Evolutionary conservation across 2,797 vertebrate genomes (phyloP).

Genomic region (Knipowitschia caucasica): DNA sequence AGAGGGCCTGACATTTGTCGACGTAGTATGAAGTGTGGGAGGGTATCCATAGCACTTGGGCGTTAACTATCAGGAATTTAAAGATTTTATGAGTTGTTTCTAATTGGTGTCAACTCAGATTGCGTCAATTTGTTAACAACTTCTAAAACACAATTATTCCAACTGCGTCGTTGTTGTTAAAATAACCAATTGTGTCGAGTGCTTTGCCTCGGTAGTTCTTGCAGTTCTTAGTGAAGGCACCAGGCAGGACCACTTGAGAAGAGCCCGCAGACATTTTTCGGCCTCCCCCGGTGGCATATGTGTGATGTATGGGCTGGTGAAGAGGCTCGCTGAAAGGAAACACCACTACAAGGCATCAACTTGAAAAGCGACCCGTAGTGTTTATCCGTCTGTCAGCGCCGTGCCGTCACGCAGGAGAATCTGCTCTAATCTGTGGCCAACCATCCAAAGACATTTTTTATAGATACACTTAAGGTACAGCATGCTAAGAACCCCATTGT

Average conservation of each 20-base stretch:
- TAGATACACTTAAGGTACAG: too few species aligned
- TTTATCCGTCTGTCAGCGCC: conserved; percentile 72
- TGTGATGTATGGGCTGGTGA: conserved; percentile 59
- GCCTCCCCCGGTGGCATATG: background rate
- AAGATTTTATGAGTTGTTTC: background rate
- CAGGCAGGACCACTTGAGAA: background rate
- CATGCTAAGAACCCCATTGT: too few species aligned
- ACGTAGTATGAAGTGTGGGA: background rate
- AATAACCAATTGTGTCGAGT: too few species aligned
- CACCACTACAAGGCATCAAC: conserved; percentile 55
- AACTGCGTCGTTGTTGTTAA: background rate
- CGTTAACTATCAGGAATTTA: background rate
- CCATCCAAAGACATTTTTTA: background rate
- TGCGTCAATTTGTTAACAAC: background rate
- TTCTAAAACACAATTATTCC: background rate
- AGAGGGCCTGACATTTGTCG: background rate
- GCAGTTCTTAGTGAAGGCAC: background rate
- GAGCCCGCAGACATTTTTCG: background rate
- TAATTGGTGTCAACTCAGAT: background rate
- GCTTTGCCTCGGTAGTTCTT: background rate
- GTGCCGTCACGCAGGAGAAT: conserved; percentile 16
- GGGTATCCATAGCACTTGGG: background rate
- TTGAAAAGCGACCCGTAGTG: conserved; percentile 58
- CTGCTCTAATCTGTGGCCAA: conserved; percentile 21
- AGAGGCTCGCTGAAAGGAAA: conserved; percentile 56